These are phyloP conservation scores for Dendrocopos noguchii DNA, from an alignment of 2,113 vertebrate species.

Conservation along the genomic window DNA sequence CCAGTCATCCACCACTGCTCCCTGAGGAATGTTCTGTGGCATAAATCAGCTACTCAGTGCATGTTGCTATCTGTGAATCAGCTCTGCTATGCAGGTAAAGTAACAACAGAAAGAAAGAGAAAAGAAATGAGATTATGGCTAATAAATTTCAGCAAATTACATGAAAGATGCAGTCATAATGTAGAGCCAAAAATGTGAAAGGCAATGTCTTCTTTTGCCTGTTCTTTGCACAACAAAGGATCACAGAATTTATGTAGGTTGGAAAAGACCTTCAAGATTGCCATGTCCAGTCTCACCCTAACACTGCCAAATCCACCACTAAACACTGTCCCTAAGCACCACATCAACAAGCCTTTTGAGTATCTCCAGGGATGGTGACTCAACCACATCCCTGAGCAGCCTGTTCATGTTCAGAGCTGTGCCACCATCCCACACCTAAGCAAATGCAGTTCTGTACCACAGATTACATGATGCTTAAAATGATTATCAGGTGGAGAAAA, in stretches of 20 bases:
- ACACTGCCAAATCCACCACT: neutral
- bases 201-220: neutral
- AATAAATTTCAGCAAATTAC: neutral
- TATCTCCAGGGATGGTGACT: neutral
- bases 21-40: neutral
- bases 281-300: neutral
- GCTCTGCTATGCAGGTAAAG: neutral
- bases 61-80: neutral
- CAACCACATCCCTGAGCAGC: neutral
- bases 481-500: neutral
- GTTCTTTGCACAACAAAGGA: neutral
- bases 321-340: neutral
- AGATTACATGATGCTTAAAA: neutral
- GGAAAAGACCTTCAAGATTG: neutral
- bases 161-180: neutral
- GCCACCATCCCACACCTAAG: neutral
- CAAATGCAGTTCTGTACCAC: neutral
- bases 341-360: neutral
- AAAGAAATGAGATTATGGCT: neutral
- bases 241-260: neutral
- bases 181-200: neutral
- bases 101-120: neutral
- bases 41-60: neutral
- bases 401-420: neutral
- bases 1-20: neutral